phyloP scores from a whole-genome alignment of 2,888 invertebrate species.

The Scaptomyza flava region DNA sequence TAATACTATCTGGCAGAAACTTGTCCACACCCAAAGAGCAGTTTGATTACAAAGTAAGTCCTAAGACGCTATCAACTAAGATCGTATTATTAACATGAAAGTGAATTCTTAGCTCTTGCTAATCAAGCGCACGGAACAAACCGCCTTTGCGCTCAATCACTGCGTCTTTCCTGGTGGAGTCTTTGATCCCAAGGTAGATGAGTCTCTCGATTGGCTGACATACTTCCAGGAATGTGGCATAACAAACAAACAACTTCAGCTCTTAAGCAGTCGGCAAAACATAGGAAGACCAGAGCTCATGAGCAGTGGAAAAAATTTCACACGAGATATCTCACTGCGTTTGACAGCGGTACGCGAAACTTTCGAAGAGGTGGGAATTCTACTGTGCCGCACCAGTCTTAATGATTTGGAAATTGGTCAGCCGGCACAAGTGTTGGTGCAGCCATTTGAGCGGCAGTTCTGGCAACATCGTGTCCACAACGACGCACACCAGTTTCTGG shows the following conservation, averaged over 20 bases:
- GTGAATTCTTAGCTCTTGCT: constrained; percentile 73
- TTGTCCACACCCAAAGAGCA: constrained; percentile 3
- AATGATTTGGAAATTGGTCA: constrained; percentile 69
- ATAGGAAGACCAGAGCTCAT: constrained; percentile 81
- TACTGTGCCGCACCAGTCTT: constrained; percentile 87
- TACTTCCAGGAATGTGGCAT: constrained; percentile 88
- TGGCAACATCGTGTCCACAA: constrained; percentile 87
- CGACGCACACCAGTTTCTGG: constrained; percentile 85
- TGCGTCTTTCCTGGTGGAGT: constrained; percentile 96
- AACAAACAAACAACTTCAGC: constrained; percentile 84
- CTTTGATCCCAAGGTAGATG: constrained; percentile 88
- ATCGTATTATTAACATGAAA: background rate
- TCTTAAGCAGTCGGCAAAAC: constrained; percentile 59
- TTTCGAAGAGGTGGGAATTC: constrained; percentile 94
- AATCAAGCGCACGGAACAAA: constrained; percentile 88
- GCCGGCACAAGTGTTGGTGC: constrained; percentile 82
- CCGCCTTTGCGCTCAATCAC: constrained; percentile 90
- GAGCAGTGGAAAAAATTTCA: constrained; percentile 82
- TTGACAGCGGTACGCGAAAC: constrained; percentile 94
- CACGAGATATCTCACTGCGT: constrained; percentile 89
- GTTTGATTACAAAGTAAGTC: constrained; percentile 67
- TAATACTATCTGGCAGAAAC: constrained; percentile 64
- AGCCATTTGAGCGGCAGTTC: constrained; percentile 85
- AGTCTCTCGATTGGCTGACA: constrained; percentile 88
- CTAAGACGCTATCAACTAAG: background rate